Evolutionary conservation across 2,888 invertebrate genomes (phyloP).

Genomic region (Parapristionchus giblindavisi): DNA sequence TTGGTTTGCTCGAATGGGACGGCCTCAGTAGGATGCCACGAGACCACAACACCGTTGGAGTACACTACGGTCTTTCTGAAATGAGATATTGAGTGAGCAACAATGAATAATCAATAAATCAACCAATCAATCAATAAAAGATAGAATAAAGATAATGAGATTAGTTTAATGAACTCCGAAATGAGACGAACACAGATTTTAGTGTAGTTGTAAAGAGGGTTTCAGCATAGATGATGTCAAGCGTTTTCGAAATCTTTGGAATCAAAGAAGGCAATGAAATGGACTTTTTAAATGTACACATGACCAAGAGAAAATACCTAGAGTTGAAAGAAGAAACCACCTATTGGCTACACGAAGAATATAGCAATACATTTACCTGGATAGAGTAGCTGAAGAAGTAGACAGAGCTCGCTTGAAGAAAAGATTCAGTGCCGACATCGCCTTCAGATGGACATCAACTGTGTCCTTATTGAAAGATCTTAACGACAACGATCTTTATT

Average conservation of each 20-base stretch:
- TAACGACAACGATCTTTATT: too few species aligned
- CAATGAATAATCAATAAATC: not conserved
- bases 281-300: too few species aligned
- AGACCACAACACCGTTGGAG: conserved; percentile 62
- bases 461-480: not conserved
- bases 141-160: not conserved
- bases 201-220: too few species aligned
- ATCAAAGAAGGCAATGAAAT: too few species aligned
- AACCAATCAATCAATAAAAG: not conserved
- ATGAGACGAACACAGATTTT: too few species aligned
- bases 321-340: too few species aligned
- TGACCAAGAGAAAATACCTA: too few species aligned
- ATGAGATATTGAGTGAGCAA: not conserved
- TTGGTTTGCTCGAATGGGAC: conserved; percentile 65
- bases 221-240: too few species aligned
- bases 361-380: conserved; percentile 14
- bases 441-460: conserved; percentile 18
- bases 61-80: conserved; percentile 53
- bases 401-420: conserved; percentile 19
- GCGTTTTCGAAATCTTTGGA: too few species aligned
- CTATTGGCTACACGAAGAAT: too few species aligned
- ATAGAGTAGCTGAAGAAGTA: conserved; percentile 13
- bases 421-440: conserved; percentile 13
- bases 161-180: too few species aligned
- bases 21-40: conserved; percentile 65